phyloP scores from a whole-genome alignment of 2,113 vertebrate genomes.

The Holacanthus passer region DNA sequence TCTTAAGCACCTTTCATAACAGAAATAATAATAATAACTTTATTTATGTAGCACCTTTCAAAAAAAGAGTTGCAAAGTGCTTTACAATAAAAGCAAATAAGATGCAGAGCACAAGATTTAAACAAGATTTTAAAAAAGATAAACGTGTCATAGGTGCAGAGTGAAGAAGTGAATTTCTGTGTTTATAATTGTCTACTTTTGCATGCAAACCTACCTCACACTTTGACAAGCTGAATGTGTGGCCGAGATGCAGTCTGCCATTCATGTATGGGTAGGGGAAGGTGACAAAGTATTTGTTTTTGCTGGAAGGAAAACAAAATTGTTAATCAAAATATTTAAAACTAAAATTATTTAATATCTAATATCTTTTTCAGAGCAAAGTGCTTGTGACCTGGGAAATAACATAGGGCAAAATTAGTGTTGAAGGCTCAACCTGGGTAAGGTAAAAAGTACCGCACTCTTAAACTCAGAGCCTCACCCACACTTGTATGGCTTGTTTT shows the following conservation, averaged over 20 bases:
- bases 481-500: not conserved
- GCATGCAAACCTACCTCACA: slow-evolving; percentile 89
- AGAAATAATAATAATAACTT: too few species aligned
- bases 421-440: not conserved
- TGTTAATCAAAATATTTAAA: not conserved
- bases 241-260: slow-evolving; percentile 95
- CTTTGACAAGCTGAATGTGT: slow-evolving; percentile 96
- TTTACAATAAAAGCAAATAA: too few species aligned
- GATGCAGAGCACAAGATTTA: too few species aligned
- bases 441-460: too few species aligned
- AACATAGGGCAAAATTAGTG: not conserved
- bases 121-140: too few species aligned
- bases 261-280: slow-evolving; percentile 99
- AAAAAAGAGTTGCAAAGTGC: too few species aligned
- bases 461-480: too few species aligned
- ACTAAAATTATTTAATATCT: not conserved
- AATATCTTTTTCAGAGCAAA: not conserved
- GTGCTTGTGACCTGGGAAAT: not conserved
- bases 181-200: not conserved
- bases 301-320: slow-evolving; percentile 78
- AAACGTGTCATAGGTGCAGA: not conserved
- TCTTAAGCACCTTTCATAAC: not conserved
- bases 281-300: slow-evolving; percentile 92
- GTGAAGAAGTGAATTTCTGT: not conserved
- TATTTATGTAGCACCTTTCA: too few species aligned